A percentile compares a stretch with the other conserved stretches of the same genome.
Evolutionary conservation across 2,113 vertebrate species (phyloP).

Genomic region (Siphamia tubifer): DNA sequence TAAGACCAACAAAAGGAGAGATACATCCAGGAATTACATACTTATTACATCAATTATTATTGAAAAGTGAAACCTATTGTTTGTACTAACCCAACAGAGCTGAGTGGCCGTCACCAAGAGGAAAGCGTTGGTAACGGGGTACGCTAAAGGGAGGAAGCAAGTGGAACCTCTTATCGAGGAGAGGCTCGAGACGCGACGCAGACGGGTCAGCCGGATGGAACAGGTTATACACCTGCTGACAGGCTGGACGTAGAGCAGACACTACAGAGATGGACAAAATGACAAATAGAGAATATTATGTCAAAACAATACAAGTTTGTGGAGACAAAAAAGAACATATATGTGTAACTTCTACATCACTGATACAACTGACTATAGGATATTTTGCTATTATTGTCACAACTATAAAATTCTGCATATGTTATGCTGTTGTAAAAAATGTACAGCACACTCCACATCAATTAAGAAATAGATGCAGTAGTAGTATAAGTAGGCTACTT

Average conservation of each 20-base stretch:
- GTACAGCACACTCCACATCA: too few relatives aligned
- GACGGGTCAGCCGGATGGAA: conserved; percentile 98
- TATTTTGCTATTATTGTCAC: too few relatives aligned
- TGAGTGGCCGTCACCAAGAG: conserved; percentile 92
- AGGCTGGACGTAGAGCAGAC: conserved; percentile 89
- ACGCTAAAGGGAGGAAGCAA: conserved; percentile 90
- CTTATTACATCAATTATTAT: background rate
- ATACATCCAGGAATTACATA: conserved; percentile 66
- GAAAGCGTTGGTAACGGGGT: conserved; percentile 96
- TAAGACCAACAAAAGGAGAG: conserved; percentile 56
- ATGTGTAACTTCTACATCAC: too few relatives aligned
- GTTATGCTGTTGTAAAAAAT: too few relatives aligned
- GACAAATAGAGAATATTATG: background rate
- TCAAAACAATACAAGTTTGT: background rate
- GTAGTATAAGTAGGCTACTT: too few relatives aligned
- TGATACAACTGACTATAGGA: too few relatives aligned
- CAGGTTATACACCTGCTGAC: conserved; percentile 97
- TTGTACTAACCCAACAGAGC: conserved; percentile 82
- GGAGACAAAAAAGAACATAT: background rate
- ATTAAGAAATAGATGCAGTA: too few relatives aligned
- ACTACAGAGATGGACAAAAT: conserved; percentile 63
- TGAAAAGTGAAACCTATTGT: background rate
- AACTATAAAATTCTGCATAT: too few relatives aligned
- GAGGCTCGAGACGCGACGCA: conserved; percentile 94
- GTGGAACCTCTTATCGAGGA: conserved; percentile 93